Conservation (phyloP, 2,113 vertebrate genomes). For the Notiomystis cincta region DNA sequence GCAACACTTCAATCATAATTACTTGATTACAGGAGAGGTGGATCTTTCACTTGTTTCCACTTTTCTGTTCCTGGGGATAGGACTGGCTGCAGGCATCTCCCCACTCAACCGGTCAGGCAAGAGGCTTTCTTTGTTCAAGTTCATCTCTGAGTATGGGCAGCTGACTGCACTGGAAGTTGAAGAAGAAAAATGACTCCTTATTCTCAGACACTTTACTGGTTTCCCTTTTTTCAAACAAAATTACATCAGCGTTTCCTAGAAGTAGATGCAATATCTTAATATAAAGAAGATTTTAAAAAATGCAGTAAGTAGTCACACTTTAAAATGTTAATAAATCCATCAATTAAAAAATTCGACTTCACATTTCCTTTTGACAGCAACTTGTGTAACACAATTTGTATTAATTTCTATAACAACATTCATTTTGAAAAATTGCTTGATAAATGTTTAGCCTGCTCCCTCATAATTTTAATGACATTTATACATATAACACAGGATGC, state of each 20-base stretch:
- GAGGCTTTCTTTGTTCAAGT: conserved; percentile 81
- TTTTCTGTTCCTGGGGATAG: conserved; percentile 69
- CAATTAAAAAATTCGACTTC: background rate
- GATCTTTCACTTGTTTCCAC: conserved; percentile 69
- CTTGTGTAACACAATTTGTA: background rate
- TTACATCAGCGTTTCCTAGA: background rate
- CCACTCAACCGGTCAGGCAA: conserved; percentile 82
- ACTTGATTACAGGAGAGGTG: conserved; percentile 71
- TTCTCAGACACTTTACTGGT: background rate
- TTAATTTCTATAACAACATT: background rate
- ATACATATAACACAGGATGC: background rate
- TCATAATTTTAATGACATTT: background rate
- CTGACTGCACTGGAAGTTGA: conserved; percentile 73
- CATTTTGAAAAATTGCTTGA: background rate
- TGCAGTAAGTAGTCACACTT: background rate
- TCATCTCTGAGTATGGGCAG: conserved; percentile 85
- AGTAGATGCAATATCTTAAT: background rate
- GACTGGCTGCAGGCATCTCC: conserved; percentile 74
- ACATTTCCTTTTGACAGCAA: background rate
- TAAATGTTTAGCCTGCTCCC: background rate
- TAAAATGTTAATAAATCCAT: background rate
- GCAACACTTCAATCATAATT: background rate
- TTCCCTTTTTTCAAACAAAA: background rate
- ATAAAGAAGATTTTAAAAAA: background rate
- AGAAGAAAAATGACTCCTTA: conserved; percentile 18